A percentile compares a stretch with the other conserved stretches of the same genome.
Conservation (phyloP, 2,113 vertebrate species). For the Phodopus roborovskii region DNA sequence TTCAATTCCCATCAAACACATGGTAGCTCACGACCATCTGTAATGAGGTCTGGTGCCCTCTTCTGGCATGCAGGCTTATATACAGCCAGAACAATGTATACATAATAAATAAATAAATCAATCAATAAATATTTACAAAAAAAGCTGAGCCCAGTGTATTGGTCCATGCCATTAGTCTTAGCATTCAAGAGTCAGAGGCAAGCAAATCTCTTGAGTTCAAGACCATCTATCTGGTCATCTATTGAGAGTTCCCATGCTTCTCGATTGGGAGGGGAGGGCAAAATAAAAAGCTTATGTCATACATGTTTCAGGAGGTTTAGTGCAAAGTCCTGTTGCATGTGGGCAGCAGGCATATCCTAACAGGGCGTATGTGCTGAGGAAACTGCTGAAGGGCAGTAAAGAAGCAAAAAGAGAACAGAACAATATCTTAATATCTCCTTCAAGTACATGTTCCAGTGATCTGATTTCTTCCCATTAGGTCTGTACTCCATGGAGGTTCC, state of each 20-base stretch:
- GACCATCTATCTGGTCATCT: background rate
- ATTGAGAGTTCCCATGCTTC: background rate
- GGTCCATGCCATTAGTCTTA: no score
- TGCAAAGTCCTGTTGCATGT: background rate
- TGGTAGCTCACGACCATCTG: no score
- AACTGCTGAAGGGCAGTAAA: background rate
- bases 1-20: no score
- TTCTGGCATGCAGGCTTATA: no score
- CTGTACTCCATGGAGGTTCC: rapidly evolving
- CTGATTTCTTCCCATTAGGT: background rate
- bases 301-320: background rate
- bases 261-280: background rate
- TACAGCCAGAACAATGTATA: no score
- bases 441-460: no score
- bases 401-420: background rate
- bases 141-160: no score
- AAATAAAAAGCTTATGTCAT: background rate
- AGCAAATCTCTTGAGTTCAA: background rate
- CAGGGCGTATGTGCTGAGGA: background rate
- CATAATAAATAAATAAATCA: no score
- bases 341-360: no score
- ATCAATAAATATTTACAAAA: no score
- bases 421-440: background rate
- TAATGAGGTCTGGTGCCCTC: no score
- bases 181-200: background rate